phyloP scores from a whole-genome alignment of 1,140 invertebrate genomes.

The Branchinecta lynchi region DNA sequence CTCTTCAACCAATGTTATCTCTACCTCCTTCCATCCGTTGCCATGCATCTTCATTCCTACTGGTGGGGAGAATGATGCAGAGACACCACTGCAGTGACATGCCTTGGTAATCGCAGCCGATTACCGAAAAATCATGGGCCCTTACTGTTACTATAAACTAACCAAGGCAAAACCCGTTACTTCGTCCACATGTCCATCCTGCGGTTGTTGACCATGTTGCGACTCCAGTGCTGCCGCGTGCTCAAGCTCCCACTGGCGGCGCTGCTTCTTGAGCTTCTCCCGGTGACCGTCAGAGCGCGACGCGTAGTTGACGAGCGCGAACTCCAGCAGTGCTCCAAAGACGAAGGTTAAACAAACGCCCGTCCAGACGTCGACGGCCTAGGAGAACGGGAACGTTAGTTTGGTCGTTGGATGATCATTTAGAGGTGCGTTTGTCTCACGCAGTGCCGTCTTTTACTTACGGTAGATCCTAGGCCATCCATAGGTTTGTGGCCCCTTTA shows the following conservation, averaged over 20 bases:
- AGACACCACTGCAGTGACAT: too few relatives aligned
- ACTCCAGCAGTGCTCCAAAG: conserved; percentile 39
- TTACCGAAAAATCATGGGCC: too few relatives aligned
- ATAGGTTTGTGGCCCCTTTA: too few relatives aligned
- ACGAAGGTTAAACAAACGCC: conserved; percentile 41
- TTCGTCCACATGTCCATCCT: conserved; percentile 21
- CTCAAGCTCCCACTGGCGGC: conserved; percentile 30
- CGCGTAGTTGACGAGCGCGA: conserved; percentile 42
- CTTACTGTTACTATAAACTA: background rate
- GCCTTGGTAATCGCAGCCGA: too few relatives aligned
- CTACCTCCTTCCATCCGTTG: too few relatives aligned
- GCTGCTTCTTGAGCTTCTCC: conserved; percentile 28
- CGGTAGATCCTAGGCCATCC: too few relatives aligned
- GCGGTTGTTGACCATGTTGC: background rate
- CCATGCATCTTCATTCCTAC: too few relatives aligned
- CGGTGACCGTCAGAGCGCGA: conserved; percentile 33
- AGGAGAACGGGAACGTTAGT: conserved; percentile 22
- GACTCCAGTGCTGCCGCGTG: conserved; percentile 27
- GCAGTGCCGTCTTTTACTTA: too few relatives aligned
- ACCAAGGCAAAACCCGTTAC: conserved; percentile 26
- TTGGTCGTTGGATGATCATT: too few relatives aligned
- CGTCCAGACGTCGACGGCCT: conserved; percentile 41
- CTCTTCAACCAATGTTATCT: too few relatives aligned
- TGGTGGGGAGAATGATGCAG: too few relatives aligned
- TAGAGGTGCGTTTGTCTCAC: too few relatives aligned